Evolutionary conservation across 2,113 vertebrate species (phyloP), one percentile per base, ranked within the genome.

Genomic region (Podilymbus podiceps): DNA sequence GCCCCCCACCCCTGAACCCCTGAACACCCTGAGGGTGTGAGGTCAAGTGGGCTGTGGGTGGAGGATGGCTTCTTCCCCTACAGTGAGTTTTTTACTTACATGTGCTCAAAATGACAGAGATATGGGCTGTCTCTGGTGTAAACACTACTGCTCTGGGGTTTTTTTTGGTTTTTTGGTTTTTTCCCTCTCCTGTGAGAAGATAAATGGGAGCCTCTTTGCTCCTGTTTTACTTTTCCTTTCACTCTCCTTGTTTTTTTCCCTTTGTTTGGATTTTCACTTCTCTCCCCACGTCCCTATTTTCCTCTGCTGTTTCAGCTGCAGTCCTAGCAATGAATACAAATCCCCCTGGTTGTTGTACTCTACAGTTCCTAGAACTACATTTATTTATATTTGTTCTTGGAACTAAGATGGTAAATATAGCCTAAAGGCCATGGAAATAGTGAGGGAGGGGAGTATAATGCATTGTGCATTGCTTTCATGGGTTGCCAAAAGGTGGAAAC

Each of bases 351-450:
- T 75, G 60, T 55, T 93, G 47, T 72, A 88, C 23, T 60, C 72
- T 73, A 78, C 77, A 59, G 55, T 90, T 96, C 77, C 62, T 88
- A 94, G 46, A 53, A 75, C 38, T 85, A 40, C 44, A 81, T 80
- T 84, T 95, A 86, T 97, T 96, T 97, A 78, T 93, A 68, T 90
- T 93, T 95, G 42, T 66, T 89, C 68, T 82, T 88, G 87, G 71
- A 93, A 93, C 63, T 12, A 80, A 79, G 52, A 93, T 38, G 25
- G 12, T 92, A 94, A 88, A 95, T 96, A 96, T 85, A 96, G 83
- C 38, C 59, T 74, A 46, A 84, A 91, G 84, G 79, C 62, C 68
- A 58, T 79, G 92, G 83, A 97, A 97, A 86, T 81, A 67, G 53
- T 27, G 74, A 89, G 47, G 85, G 74, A 94, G 46, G 23, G 67